Evolutionary conservation across 2,888 invertebrate species (phyloP), one percentile per base, ranked within the genome.

Genomic region (Drosophila leonis): DNA sequence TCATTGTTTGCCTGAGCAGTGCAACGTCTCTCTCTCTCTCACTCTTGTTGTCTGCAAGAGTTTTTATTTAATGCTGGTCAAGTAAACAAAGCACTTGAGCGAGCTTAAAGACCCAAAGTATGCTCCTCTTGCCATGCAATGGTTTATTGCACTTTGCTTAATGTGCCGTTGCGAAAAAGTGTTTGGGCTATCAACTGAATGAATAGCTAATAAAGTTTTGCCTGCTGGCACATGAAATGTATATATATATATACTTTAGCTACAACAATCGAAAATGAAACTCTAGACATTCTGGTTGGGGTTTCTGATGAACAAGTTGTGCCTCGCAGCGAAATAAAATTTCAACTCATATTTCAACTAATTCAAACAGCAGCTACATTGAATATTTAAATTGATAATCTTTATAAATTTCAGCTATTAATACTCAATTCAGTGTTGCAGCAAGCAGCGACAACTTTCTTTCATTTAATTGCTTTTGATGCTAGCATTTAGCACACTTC

Each of bases 1-100:
- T 46, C 48, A 42, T 46, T 59, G 48, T 60, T 78, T 24, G 39
- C 49, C 46, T 63, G 44, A 13, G 20, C 62, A 65, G 70, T 60
- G 56, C 60, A 59, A 52, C 48, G 63, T 51, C 46, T 57, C 49
- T 37, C 20, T 0, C 13, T 27, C 12, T 20, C 18, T n/a, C n/a
- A 5, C 1, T 56, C 35, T 55, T 41, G 54, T 46, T 70, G 64
- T 71, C 67, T 66, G 67, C 37, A 12, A 54, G 44, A 56, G 35
- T 41, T 54, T 61, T 52, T 54, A 39, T 65, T 52, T 48, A 13
- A 57, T 60, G 31, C 73, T 72, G 54, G 78, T 65, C 82, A 72
- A 78, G 59, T 65, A 75, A 79, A 88, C 71, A 88, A 83, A 80
- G 83, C 83, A 60, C 65, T 88, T 70, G 65, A 44, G 76, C 75